Conservation (phyloP, 1,140 invertebrate species). For the Elysia chlorotica region DNA sequence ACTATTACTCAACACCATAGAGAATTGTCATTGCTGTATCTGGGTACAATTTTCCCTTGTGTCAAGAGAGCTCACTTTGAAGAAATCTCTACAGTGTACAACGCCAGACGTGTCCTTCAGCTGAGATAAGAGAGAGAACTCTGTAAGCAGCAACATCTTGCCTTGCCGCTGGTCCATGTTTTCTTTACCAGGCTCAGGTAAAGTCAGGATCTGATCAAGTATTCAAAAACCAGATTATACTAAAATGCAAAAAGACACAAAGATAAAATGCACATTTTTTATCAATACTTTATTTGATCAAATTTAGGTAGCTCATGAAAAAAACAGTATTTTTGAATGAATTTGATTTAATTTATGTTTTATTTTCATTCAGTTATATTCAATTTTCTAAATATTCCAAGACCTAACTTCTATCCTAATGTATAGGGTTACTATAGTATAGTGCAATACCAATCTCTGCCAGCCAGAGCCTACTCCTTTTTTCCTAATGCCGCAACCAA, state of each 20-base stretch:
- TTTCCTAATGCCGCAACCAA: too few species aligned
- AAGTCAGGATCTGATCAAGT: constrained; percentile 64
- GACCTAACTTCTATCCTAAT: too few species aligned
- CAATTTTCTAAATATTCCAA: too few species aligned
- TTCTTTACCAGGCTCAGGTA: constrained; percentile 67
- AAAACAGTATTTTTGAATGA: not conserved
- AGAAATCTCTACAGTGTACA: constrained; percentile 80
- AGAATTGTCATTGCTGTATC: too few species aligned
- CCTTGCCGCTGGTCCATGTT: constrained; percentile 80
- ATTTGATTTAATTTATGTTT: not conserved
- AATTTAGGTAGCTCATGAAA: not conserved
- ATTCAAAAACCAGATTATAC: too few species aligned
- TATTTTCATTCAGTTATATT: not conserved
- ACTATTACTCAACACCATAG: too few species aligned
- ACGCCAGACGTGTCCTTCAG: constrained; percentile 76
- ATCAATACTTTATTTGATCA: not conserved
- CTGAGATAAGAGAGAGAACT: constrained; percentile 77
- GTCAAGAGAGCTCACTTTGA: constrained; percentile 68
- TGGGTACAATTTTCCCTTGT: too few species aligned
- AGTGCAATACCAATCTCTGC: too few species aligned
- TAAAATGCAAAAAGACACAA: too few species aligned
- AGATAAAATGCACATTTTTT: not conserved
- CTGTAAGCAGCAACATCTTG: constrained; percentile 81
- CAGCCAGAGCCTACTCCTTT: too few species aligned
- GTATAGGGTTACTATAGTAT: too few species aligned